phyloP scores from a whole-genome alignment of 2,888 invertebrate genomes.

The Cistogaster globosa region DNA sequence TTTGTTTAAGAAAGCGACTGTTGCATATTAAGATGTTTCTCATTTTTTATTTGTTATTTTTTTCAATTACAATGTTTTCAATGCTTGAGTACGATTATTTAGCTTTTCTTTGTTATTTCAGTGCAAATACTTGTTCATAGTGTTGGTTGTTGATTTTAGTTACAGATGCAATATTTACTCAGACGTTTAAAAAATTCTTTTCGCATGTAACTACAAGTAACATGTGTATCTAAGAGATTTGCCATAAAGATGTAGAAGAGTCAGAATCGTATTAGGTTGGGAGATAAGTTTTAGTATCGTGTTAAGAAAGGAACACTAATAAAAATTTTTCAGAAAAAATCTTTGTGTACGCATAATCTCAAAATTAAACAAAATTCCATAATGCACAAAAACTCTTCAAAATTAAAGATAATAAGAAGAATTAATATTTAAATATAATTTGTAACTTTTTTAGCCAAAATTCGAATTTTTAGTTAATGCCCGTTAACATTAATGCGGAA shows the following conservation, averaged over 20 bases:
- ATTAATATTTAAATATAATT: too few species aligned
- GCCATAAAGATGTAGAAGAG: not conserved
- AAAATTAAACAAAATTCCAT: too few species aligned
- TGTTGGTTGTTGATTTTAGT: not conserved
- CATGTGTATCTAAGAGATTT: slow-evolving; percentile 29
- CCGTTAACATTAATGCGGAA: too few species aligned
- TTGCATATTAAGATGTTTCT: slow-evolving; percentile 44
- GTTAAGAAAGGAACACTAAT: too few species aligned
- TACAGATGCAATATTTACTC: slow-evolving; percentile 24
- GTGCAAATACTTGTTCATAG: not conserved
- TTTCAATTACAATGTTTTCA: slow-evolving; percentile 47
- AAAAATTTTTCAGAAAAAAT: too few species aligned
- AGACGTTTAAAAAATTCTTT: slow-evolving; percentile 28
- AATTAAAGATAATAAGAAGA: too few species aligned
- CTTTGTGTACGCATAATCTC: too few species aligned
- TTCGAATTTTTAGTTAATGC: too few species aligned
- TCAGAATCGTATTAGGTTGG: not conserved
- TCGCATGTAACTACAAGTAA: slow-evolving; percentile 31
- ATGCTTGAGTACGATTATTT: slow-evolving; percentile 44
- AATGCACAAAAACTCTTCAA: too few species aligned
- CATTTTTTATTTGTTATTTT: not conserved
- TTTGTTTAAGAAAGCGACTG: slow-evolving; percentile 38
- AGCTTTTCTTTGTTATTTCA: slow-evolving; percentile 23
- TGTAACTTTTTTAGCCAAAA: too few species aligned
- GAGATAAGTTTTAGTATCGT: not conserved